Conservation (phyloP, 1,140 invertebrate species). For the Physella acuta region DNA sequence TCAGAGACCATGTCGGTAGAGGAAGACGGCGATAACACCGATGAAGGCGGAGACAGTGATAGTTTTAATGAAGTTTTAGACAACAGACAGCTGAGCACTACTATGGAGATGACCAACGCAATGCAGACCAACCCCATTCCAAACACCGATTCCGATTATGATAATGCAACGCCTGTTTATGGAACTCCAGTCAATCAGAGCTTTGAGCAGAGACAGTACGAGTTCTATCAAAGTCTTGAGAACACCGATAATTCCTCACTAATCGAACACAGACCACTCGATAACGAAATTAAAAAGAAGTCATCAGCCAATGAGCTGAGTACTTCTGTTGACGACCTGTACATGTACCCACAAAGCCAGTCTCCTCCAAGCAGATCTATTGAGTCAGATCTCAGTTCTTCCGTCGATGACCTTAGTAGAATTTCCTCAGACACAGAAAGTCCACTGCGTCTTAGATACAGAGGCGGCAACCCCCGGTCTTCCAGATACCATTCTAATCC, state of each 20-base stretch:
- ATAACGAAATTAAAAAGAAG: not conserved
- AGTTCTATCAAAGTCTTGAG: not conserved
- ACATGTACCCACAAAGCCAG: constrained; percentile 2
- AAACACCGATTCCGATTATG: not conserved
- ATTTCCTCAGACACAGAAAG: not conserved
- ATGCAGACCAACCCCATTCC: not conserved
- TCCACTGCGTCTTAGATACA: not conserved
- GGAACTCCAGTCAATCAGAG: not conserved
- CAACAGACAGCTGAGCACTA: not conserved
- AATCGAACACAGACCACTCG: not conserved
- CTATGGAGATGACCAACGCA: not conserved
- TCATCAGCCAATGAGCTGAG: not conserved
- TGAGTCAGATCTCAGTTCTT: not conserved
- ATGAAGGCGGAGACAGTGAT: not conserved
- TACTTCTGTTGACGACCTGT: constrained; percentile 17
- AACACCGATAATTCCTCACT: not conserved
- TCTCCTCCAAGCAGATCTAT: not conserved
- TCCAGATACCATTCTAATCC: constrained; percentile 18
- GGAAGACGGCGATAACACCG: constrained; percentile 6
- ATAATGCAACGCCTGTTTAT: not conserved
- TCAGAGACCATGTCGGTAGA: constrained; percentile 19
- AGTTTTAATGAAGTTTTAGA: not conserved
- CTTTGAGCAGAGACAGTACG: not conserved
- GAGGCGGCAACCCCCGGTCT: constrained; percentile 13
- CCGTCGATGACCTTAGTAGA: constrained; percentile 6